phyloP scores from a whole-genome alignment of 1,140 invertebrate genomes.

The Scaptomyza hsui region DNA sequence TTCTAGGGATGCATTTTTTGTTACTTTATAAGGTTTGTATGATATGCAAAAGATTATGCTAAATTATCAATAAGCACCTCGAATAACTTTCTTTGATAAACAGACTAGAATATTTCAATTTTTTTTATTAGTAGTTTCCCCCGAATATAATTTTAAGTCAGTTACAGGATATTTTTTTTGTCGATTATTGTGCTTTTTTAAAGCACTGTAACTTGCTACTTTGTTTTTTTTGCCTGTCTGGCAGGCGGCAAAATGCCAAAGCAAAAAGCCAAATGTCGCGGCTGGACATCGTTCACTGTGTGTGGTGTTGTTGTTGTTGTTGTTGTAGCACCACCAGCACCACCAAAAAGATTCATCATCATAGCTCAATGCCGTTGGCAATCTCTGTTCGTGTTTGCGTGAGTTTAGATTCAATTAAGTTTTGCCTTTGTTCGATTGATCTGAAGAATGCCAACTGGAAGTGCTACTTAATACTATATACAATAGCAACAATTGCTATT shows the following conservation, averaged over 20 bases:
- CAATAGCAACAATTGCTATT: constrained; percentile 13
- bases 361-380: constrained; percentile 6
- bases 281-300: constrained; percentile 28
- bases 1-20: too few species aligned
- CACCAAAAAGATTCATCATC: constrained; percentile 25
- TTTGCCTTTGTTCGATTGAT: constrained; percentile 1
- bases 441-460: constrained; percentile 18
- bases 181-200: not conserved
- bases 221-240: constrained; percentile 14
- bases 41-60: too few species aligned
- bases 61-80: too few species aligned
- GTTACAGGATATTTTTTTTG: not conserved
- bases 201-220: not conserved
- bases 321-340: not conserved
- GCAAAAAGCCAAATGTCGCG: constrained; percentile 41
- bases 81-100: too few species aligned
- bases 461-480: not conserved
- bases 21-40: too few species aligned
- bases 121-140: too few species aligned
- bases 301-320: not conserved
- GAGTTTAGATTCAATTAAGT: not conserved
- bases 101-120: too few species aligned
- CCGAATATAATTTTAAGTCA: too few species aligned
- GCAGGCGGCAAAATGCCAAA: constrained; percentile 31
- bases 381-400: not conserved